phyloP scores from a whole-genome alignment of 1,140 invertebrate species.

The Zeugodacus cucurbitae region DNA sequence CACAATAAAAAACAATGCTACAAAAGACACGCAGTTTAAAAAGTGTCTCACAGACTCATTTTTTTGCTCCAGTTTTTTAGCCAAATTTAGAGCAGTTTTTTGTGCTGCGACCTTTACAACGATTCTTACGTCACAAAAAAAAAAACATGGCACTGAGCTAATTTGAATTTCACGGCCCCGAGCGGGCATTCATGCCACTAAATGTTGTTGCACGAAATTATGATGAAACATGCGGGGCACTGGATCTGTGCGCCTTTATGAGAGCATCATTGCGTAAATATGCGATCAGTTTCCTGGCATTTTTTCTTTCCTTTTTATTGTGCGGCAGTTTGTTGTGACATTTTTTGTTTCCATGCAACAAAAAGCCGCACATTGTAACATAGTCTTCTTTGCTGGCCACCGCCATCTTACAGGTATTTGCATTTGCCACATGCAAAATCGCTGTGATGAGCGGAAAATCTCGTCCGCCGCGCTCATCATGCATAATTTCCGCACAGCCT shows the following conservation, averaged over 20 bases:
- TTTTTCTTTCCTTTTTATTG: not conserved
- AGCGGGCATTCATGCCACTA: not conserved
- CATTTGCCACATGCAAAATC: not conserved
- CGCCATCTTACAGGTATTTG: not conserved
- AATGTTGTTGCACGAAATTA: not conserved
- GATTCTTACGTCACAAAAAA: not conserved
- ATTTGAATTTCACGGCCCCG: not conserved
- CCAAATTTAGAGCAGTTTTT: slow-evolving; percentile 32
- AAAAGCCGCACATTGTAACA: not conserved
- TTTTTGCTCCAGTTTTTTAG: slow-evolving; percentile 2
- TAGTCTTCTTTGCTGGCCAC: not conserved
- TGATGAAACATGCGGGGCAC: not conserved
- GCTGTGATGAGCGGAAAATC: not conserved
- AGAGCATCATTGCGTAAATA: not conserved
- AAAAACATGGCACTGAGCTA: not conserved
- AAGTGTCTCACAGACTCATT: not conserved
- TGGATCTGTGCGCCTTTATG: not conserved
- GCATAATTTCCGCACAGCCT: not conserved
- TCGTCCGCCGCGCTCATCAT: not conserved
- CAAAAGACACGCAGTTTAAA: not conserved
- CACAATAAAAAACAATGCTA: not conserved
- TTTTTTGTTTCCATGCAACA: not conserved
- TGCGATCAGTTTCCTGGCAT: not conserved
- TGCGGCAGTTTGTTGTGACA: not conserved
- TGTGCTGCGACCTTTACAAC: not conserved